Base-by-base conservation (phyloP, 2,888 invertebrate species). In the Pantelozetes paolii region DNA sequence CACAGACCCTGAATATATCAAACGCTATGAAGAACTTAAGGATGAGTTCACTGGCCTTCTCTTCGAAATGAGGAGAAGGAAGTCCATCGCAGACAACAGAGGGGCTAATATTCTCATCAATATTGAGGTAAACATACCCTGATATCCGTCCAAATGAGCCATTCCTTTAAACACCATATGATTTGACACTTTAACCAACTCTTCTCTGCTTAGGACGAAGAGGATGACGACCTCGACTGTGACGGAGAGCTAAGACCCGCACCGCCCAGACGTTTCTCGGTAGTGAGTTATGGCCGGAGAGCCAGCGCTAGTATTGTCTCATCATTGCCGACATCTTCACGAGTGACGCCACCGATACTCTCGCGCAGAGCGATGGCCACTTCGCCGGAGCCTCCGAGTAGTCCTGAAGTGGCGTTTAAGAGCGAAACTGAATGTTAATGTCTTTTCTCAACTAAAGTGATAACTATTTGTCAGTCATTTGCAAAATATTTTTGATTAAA, bases 11-110 rank as follows among this genome's bases (percentile, higher is more conserved):
- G 78, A 77, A 32, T 76, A 80, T 11, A 71, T 76, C 23, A 77
- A 79, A 20, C 73, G 79, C 48, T 77, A 81, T n/a, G 79, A 79
- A 71, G 79, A 80, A 71, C 80, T 83, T 8, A 83, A 83, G 77
- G 81, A 81, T 45, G 83, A 84, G 79, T 84, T 83, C 76, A 81
- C 82, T 0, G 81, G 82, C 75, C 78, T 84, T 42, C 79, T 84
- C 75, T 79, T 81, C 20, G 83, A 84, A 77, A 78, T 84, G 59
- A 77, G 83, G 57, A 78, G 83, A 72, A 78, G 83, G 40, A 81
- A 82, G 72, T 81, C 82, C 6, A 78, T 81, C 59, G 80, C 80
- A 0, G 81, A 79, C 40, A 40, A 6, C 40, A 40, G 40, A 40
- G 74, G 74, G 1, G 8, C 45, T 8, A 79, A 79, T 30, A 78